Conservation (phyloP, 2,797 vertebrate genomes). For the Schizopygopsis malacanthus region DNA sequence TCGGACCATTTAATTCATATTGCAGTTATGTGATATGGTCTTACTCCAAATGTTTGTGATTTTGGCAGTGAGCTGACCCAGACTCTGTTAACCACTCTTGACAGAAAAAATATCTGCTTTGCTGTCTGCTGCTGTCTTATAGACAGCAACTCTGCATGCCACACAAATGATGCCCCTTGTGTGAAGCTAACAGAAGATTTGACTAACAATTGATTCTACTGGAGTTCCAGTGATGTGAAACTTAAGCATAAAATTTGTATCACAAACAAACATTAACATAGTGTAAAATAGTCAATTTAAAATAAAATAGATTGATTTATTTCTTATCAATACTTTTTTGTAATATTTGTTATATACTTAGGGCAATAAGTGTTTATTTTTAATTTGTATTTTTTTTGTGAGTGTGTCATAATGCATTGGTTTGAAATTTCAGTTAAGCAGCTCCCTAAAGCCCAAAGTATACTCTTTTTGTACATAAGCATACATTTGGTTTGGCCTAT, state of each 20-base stretch:
- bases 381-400: background rate
- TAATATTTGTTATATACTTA: too few relatives aligned
- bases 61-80: background rate
- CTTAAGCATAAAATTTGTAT: background rate
- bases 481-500: background rate
- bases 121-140: background rate
- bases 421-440: background rate
- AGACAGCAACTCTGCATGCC: background rate
- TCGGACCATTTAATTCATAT: slow-evolving; percentile 4
- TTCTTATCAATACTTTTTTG: too few relatives aligned
- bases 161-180: background rate
- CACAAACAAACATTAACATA: background rate
- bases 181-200: background rate
- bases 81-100: slow-evolving; percentile 1
- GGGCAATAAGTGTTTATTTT: too few relatives aligned
- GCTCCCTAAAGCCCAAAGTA: background rate
- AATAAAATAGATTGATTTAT: background rate
- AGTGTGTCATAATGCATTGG: background rate
- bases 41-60: background rate
- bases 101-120: background rate
- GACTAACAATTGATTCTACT: background rate
- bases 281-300: background rate
- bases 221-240: background rate
- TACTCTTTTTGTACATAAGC: too few relatives aligned
- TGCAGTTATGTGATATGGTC: background rate